These are phyloP conservation scores for Oenanthe melanoleuca DNA, from an alignment of 2,113 vertebrate species.

Conservation along the genomic window DNA sequence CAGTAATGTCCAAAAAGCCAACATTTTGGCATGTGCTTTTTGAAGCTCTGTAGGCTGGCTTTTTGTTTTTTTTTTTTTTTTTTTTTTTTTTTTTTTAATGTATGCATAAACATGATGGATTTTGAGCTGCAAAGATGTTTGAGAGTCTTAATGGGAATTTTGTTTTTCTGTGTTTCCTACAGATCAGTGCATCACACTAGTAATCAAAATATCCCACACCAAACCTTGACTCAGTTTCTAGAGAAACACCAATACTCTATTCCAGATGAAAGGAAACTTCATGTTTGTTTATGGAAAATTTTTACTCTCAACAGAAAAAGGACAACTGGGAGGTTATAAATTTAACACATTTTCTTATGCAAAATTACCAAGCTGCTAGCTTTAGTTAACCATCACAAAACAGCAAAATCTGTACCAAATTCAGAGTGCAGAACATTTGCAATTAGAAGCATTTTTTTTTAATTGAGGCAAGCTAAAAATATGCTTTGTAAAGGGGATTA, in stretches of 20 bases:
- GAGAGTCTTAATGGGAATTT: neutral
- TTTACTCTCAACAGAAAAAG: neutral
- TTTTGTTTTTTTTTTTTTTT: neutral
- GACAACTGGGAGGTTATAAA: neutral
- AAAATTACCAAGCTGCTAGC: neutral
- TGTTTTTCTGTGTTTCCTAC: neutral
- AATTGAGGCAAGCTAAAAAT: conserved; percentile 12
- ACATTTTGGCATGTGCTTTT: neutral
- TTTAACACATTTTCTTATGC: neutral
- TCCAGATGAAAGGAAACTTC: neutral
- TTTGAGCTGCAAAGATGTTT: neutral
- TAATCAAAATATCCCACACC: neutral
- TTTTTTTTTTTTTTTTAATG: neutral
- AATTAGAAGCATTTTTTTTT: neutral
- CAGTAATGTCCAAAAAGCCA: neutral
- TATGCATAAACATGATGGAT: neutral
- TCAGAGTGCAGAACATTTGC: neutral
- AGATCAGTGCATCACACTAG: neutral
- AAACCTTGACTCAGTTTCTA: neutral
- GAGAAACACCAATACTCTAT: neutral
- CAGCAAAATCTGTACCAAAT: neutral
- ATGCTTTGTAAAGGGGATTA: neutral
- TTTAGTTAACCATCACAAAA: neutral
- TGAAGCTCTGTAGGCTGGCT: neutral
- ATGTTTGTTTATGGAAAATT: neutral